phyloP scores from a whole-genome alignment of 1,140 invertebrate species.

The Drosophila santomea region DNA sequence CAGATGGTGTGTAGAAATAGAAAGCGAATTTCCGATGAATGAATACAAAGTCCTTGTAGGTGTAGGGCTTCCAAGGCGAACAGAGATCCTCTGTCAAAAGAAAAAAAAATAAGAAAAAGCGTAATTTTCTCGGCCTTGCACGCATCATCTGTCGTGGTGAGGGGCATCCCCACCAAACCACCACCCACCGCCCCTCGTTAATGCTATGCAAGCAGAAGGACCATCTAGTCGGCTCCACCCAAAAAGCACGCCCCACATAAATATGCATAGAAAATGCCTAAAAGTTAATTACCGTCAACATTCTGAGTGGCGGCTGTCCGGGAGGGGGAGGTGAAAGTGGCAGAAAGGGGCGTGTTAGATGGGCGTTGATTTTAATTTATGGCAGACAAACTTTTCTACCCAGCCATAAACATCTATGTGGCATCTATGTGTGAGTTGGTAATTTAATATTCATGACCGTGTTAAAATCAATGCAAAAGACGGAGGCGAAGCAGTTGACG shows the following conservation, averaged over 20 bases:
- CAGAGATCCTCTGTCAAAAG: slow-evolving; percentile 23
- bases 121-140: slow-evolving; percentile 53
- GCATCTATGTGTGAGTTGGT: slow-evolving; percentile 44
- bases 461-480: slow-evolving; percentile 77
- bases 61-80: slow-evolving; percentile 18
- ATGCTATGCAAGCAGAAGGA: slow-evolving; percentile 65
- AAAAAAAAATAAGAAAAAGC: slow-evolving; percentile 21
- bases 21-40: slow-evolving; percentile 15
- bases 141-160: slow-evolving; percentile 57
- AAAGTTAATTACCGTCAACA: slow-evolving; percentile 82
- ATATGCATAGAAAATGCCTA: slow-evolving; percentile 82
- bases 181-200: slow-evolving; percentile 47
- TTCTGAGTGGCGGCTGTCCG: slow-evolving; percentile 70
- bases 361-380: slow-evolving; percentile 81
- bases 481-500: slow-evolving; percentile 41
- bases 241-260: slow-evolving; percentile 54
- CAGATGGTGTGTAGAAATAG: slow-evolving; percentile 54
- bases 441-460: slow-evolving; percentile 83
- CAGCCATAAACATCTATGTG: slow-evolving; percentile 3
- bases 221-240: not conserved
- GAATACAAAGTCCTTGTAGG: slow-evolving; percentile 22
- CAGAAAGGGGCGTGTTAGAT: slow-evolving; percentile 51
- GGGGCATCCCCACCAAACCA: not conserved
- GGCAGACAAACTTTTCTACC: slow-evolving; percentile 72
- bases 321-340: not conserved